These are phyloP conservation scores for Hydropsyche betteni DNA, from an alignment of 2,888 invertebrate species.

Conservation along the genomic window DNA sequence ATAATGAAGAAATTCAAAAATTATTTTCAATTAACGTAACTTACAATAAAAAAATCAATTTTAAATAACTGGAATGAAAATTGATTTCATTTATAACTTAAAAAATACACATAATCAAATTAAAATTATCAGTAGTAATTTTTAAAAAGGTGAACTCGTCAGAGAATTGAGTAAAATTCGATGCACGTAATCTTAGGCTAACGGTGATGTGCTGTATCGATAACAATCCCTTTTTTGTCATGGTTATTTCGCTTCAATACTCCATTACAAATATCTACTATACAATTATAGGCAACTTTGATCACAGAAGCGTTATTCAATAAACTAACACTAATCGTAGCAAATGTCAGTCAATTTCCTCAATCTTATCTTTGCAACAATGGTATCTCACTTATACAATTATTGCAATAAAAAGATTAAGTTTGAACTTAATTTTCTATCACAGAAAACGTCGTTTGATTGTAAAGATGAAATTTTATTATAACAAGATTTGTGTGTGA, in stretches of 20 bases:
- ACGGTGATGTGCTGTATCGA: background rate
- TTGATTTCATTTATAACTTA: no score
- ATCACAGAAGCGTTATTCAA: conserved; percentile 19
- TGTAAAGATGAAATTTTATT: background rate
- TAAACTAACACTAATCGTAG: background rate
- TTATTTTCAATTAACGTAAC: no score
- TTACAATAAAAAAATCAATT: no score
- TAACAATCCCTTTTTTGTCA: background rate
- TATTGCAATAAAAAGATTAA: background rate
- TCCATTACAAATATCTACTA: background rate
- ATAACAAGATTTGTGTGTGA: background rate
- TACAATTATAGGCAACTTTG: conserved; percentile 17
- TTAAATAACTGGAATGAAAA: no score
- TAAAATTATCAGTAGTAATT: no score
- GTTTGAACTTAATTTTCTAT: background rate
- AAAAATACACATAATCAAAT: no score
- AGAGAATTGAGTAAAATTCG: no score
- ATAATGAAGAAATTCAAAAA: no score
- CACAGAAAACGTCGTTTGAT: background rate
- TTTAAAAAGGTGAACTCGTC: no score
- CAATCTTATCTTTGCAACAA: no score
- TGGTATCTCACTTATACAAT: no score
- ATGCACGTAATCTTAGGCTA: background rate
- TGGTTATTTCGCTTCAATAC: background rate
- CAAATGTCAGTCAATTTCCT: conserved; percentile 12